These are phyloP conservation scores for Saguinus midas DNA, from an alignment of 2,113 vertebrate genomes.

Conservation along the genomic window DNA sequence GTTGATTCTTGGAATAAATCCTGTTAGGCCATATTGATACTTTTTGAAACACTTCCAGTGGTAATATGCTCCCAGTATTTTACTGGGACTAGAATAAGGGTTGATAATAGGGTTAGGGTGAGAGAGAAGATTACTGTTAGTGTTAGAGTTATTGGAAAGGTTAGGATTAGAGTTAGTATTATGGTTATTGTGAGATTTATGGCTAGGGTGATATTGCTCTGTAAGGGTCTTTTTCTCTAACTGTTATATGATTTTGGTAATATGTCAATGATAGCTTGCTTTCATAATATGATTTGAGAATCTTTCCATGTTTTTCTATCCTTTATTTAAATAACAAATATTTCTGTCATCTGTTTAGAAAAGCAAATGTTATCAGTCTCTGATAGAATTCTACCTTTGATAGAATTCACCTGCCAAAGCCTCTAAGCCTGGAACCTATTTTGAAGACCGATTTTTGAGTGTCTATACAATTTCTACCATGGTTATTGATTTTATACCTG, in stretches of 20 bases:
- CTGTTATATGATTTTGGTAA: not conserved
- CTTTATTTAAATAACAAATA: not conserved
- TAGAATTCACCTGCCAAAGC: not conserved
- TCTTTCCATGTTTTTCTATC: not conserved
- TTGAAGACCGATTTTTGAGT: not conserved
- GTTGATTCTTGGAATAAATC: not conserved
- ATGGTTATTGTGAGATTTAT: not conserved
- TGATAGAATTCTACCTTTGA: too few relatives aligned
- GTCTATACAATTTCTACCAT: not conserved
- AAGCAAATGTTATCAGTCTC: not conserved
- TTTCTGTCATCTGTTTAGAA: not conserved
- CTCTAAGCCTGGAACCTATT: not conserved
- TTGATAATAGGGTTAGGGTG: not conserved
- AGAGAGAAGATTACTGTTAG: not conserved
- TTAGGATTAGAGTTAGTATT: not conserved
- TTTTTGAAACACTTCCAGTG: not conserved
- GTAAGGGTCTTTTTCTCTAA: not conserved
- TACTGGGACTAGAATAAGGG: not conserved
- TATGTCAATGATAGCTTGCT: not conserved
- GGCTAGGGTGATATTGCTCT: not conserved
- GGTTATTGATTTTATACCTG: not conserved
- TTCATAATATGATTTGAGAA: not conserved
- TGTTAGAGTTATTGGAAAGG: not conserved
- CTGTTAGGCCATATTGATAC: not conserved
- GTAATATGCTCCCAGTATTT: not conserved